Evolutionary conservation across 2,113 vertebrate species (phyloP), one percentile per base, ranked within the genome.

Genomic region (Laterallus jamaicensis): DNA sequence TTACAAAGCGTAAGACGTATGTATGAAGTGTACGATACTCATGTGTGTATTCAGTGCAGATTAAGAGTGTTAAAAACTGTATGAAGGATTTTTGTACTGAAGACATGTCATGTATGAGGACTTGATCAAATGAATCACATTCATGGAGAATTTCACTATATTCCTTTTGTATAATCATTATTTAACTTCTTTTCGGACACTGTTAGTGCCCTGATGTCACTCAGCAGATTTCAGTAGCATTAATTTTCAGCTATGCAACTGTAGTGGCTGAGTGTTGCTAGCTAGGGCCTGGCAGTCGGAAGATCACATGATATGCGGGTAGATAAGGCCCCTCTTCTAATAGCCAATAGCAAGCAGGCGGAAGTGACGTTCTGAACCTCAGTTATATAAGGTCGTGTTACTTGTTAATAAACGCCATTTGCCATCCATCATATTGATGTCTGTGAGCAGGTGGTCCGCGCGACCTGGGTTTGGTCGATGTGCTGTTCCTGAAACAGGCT

Each of bases 1-100:
- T 77, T 56, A 40, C 15, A 55, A 21, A 67, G 8, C 0, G 1
- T 40, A 76, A 60, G 49, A 76, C 0, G 0, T 28, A 25, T 13
- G 16, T 58, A 28, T 74, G 44, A 62, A 18, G 11, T 69, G 11
- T 55, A 17, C 63, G 37, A 68, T 31, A 28, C 17, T 44, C 50
- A 1, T 26, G 19, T 2, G 0, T 54, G 5, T 37, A 25, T 81
- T 89, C 40, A 39, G 25, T 31, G 28, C n/a, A 82, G 12, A 15
- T 8, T 22, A 11, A 44, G 31, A 47, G 10, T 35, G 6, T 28
- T 60, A 55, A 59, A 73, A 75, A 31, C 31, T 16, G 6, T 20
- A 50, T 47, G 29, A 47, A 68, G 20, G 13, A 18, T 39, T 82
- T 90, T n/a, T 6, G 0, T 69, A 26, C 10, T 66, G 25, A 42